Conservation (phyloP, 2,797 vertebrate species). For the Argya squamiceps region DNA sequence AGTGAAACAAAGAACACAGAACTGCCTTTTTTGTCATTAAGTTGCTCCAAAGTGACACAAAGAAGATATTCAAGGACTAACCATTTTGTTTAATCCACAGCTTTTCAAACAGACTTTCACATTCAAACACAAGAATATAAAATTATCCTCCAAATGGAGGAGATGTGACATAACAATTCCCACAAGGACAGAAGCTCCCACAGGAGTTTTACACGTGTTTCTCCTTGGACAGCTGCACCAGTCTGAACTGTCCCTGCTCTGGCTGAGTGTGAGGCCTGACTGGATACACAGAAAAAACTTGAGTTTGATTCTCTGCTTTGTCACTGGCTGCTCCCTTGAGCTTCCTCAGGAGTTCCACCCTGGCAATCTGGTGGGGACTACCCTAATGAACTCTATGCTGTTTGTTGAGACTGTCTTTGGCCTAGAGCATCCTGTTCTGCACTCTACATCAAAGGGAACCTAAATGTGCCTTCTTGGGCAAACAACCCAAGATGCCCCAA, state of each 20-base stretch:
- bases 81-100: background rate
- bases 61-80: background rate
- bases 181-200: background rate
- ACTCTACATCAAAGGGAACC: background rate
- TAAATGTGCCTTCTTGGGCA: background rate
- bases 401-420: background rate
- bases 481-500: background rate
- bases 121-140: background rate
- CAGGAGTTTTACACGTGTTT: accelerated
- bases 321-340: background rate
- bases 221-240: background rate
- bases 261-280: background rate
- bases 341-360: background rate
- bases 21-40: background rate
- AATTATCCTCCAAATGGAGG: background rate
- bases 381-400: background rate
- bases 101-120: background rate
- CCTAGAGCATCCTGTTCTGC: background rate
- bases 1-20: background rate
- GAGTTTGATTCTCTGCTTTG: background rate
- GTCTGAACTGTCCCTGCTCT: background rate
- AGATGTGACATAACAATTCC: background rate
- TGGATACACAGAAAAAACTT: background rate
- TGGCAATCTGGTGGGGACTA: background rate
- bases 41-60: background rate